Conservation (phyloP, 2,797 vertebrate species). For the Intellagama lesueurii region DNA sequence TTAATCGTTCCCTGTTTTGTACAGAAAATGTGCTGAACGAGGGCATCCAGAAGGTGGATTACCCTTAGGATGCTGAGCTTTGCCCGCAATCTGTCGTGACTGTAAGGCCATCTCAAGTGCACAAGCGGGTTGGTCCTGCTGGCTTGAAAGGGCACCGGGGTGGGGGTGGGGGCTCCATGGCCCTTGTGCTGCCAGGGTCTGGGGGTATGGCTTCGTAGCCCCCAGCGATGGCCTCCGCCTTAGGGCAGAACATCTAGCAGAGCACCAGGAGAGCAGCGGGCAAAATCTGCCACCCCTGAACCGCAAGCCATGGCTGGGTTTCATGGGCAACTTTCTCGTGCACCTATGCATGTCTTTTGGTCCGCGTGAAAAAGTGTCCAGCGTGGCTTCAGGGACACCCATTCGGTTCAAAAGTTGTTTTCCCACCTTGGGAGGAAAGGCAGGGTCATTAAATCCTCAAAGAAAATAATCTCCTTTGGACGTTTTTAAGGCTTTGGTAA, state of each 20-base stretch:
- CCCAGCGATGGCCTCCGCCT: too few relatives aligned
- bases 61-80: neutral
- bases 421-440: neutral
- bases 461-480: neutral
- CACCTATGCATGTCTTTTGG: neutral
- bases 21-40: too few relatives aligned
- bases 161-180: too few relatives aligned
- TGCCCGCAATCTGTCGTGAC: neutral
- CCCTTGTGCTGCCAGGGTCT: neutral
- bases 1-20: too few relatives aligned
- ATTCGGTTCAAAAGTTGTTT: too few relatives aligned
- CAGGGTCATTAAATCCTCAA: too few relatives aligned
- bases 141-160: too few relatives aligned
- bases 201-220: too few relatives aligned
- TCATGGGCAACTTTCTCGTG: neutral
- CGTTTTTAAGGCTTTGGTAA: neutral
- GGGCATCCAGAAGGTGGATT: neutral
- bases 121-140: too few relatives aligned
- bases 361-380: accelerated
- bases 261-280: neutral
- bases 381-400: too few relatives aligned
- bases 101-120: neutral
- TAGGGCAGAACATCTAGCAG: too few relatives aligned
- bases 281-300: neutral
- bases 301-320: neutral